phyloP scores from a whole-genome alignment of 2,888 invertebrate genomes.

The Melinopterus prodromus region DNA sequence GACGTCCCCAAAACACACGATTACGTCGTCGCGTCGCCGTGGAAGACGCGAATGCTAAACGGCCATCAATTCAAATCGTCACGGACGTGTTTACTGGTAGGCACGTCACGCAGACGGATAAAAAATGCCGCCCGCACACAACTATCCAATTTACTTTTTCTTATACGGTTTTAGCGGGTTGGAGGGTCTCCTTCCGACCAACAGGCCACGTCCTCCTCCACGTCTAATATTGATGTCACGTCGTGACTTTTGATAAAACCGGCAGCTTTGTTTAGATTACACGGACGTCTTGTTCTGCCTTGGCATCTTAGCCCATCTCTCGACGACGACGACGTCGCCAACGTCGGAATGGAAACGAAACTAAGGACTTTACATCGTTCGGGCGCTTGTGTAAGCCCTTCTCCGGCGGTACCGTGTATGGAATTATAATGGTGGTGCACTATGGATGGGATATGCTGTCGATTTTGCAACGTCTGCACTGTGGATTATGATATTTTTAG shows the following conservation, averaged over 20 bases:
- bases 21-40: not conserved
- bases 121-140: slow-evolving; percentile 26
- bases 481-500: too few relatives aligned
- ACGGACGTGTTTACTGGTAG: slow-evolving; percentile 17
- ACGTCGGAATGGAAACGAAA: slow-evolving; percentile 14
- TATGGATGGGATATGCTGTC: not conserved
- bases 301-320: slow-evolving; percentile 22
- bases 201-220: not conserved
- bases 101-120: slow-evolving; percentile 10
- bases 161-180: not conserved
- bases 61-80: slow-evolving; percentile 25
- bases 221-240: slow-evolving; percentile 31
- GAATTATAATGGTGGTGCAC: not conserved
- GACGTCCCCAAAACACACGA: too few relatives aligned
- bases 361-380: slow-evolving; percentile 19
- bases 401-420: not conserved
- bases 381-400: not conserved
- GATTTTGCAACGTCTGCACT: too few relatives aligned
- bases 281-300: slow-evolving; percentile 10
- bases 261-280: slow-evolving; percentile 31
- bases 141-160: slow-evolving; percentile 32
- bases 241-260: slow-evolving; percentile 30
- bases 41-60: slow-evolving; percentile 23
- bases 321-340: slow-evolving; percentile 18
- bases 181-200: not conserved